Evolutionary conservation across 2,113 vertebrate genomes (phyloP), one percentile per base, ranked within the genome.

Genomic region (Ictalurus punctatus): DNA sequence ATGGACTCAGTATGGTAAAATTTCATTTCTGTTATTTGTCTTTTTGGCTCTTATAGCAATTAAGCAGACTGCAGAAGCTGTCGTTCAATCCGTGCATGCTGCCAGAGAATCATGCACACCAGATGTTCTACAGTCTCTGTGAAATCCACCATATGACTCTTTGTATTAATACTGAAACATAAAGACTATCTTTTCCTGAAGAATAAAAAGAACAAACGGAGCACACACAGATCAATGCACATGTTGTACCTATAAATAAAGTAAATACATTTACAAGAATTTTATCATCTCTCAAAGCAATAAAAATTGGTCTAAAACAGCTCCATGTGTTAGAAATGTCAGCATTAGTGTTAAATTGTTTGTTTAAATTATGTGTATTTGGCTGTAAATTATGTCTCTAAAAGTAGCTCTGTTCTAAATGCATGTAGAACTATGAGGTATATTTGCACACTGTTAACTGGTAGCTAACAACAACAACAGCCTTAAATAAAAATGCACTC

Each of bases 121-220:
- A 83, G 58, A 83, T 83, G 81, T 83, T 83, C 81, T 63, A 5
- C 81, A 63, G 81, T 40, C 58, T 83, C 34, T 56, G 27, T 30
- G 78, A 81, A 58, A 81, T 56, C 78, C n/a, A 81, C 52, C 78
- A 81, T 81, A 81, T 56, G 78, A 81, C 78, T 56, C 52, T 78
- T 27, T 56, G 80, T 82, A 34, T 14, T 59, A 59, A 83, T 37
- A 83, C 30, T 23, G 21, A 61, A 83, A 14, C 30, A 37, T 44
- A 83, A 83, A 83, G 81, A 63, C 23, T 13, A 63, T 21, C 58
- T 44, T 63, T 44, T 58, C 13, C 4, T 63, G 34, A 23, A 40
- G 58, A 63, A 34, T 21, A 63, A 63, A 13, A 63, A 83, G 10
- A 23, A 44, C 58, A 40, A 61, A 59, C 4, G 12, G 81, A 63